Percentiles rank a stretch among this genome's conserved stretches.
These are phyloP conservation scores for Nematopogon swammerdamellus DNA, from an alignment of 2,888 invertebrate species.

Conservation along the genomic window DNA sequence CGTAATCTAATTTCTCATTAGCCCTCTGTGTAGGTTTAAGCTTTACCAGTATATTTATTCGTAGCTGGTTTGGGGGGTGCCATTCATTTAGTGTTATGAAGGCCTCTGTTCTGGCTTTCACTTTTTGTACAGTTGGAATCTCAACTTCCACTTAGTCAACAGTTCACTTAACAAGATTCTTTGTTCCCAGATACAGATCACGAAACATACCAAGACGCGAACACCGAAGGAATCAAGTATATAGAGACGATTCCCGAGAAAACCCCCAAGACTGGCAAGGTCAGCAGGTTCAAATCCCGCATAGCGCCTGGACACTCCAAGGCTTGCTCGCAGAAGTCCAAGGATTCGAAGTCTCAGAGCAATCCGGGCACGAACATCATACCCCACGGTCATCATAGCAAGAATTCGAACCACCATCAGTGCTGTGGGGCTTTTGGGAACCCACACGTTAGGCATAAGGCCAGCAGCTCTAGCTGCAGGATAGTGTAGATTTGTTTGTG, in stretches of 20 bases:
- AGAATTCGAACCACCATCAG: conserved; percentile 46
- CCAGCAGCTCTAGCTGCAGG: conserved; percentile 34
- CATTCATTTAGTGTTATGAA: too few relatives aligned
- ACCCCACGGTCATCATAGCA: conserved; percentile 42
- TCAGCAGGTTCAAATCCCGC: conserved; percentile 33
- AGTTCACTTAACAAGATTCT: too few relatives aligned
- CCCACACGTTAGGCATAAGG: conserved; percentile 45
- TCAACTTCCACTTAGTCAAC: too few relatives aligned
- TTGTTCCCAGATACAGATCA: too few relatives aligned
- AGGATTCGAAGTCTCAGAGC: conserved; percentile 21
- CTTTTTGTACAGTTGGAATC: too few relatives aligned
- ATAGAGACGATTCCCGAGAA: conserved; percentile 21
- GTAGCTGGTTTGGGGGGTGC: too few relatives aligned
- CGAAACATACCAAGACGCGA: conserved; percentile 35
- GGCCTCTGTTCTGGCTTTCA: too few relatives aligned
- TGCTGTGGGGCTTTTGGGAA: conserved; percentile 51
- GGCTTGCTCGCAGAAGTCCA: conserved; percentile 23
- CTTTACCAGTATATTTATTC: too few relatives aligned
- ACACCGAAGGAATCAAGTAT: conserved; percentile 23
- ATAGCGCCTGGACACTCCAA: conserved; percentile 41
- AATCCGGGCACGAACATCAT: conserved; percentile 18
- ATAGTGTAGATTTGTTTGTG: conserved; percentile 28
- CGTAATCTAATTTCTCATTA: too few relatives aligned
- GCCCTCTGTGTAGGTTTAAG: too few relatives aligned
- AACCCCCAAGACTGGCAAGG: conserved; percentile 30